These are phyloP conservation scores for Danio jaintianensis DNA, from an alignment of 2,797 vertebrate species.

Conservation along the genomic window DNA sequence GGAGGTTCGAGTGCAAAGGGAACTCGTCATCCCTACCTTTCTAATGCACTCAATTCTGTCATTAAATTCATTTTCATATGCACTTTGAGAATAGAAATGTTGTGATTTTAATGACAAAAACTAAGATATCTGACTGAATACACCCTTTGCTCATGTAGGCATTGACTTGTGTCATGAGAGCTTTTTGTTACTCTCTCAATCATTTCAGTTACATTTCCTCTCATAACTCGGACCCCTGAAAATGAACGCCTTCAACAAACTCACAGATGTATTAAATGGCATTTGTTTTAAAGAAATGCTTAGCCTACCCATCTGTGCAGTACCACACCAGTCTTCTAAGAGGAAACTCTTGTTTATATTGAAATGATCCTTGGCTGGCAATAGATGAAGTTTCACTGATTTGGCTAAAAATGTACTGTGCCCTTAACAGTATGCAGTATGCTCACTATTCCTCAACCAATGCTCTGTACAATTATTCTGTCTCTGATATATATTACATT, in stretches of 20 bases:
- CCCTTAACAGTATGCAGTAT: constrained; percentile 60
- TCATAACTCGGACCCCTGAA: constrained; percentile 75
- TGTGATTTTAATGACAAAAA: constrained; percentile 64
- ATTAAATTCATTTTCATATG: constrained; percentile 45
- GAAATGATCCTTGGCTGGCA: constrained; percentile 78
- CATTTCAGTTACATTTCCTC: constrained; percentile 65
- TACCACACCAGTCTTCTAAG: constrained; percentile 63
- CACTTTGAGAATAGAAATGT: constrained; percentile 56
- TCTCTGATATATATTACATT: constrained; percentile 84
- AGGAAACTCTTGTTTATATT: constrained; percentile 82
- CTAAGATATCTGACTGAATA: constrained; percentile 72
- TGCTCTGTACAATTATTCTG: constrained; percentile 81
- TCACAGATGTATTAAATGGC: constrained; percentile 43
- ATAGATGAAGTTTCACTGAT: constrained; percentile 80
- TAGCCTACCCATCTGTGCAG: constrained; percentile 25
- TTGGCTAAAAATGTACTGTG: constrained; percentile 79
- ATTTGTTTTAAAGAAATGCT: constrained; percentile 53
- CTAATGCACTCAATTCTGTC: constrained; percentile 74
- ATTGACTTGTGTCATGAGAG: constrained; percentile 70
- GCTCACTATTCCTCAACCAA: constrained; percentile 75
- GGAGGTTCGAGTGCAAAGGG: constrained; percentile 70
- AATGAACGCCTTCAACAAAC: constrained; percentile 49
- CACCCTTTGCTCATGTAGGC: constrained; percentile 68
- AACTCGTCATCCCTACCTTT: constrained; percentile 74
- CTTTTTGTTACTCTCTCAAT: constrained; percentile 52